Evolutionary conservation across 2,113 vertebrate genomes (phyloP), one percentile per base, ranked within the genome.

Genomic region (Hydrolagus affinis): DNA sequence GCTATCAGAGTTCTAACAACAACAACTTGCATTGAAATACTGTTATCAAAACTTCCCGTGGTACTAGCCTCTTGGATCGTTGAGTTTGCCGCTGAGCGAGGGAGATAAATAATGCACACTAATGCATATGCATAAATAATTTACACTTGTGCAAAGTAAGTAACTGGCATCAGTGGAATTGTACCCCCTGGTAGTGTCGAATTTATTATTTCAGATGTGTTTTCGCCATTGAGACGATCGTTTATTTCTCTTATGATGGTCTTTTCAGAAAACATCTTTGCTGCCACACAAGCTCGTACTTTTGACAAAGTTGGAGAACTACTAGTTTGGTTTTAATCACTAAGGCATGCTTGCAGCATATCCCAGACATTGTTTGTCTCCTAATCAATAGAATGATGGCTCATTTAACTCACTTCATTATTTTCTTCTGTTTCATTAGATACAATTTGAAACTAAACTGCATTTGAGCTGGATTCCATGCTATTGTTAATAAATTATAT

Each of bases 341-440:
- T 25, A 28, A n/a, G 25, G 2, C 3, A 32, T 4, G 64, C 23
- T 19, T 78, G 60, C 60, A 30, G 21, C 60, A 30, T 83, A 11
- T 30, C 66, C 3, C 30, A 15, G 25, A 32, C 32, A n/a, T 32
- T 66, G n/a, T 86, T 70, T 86, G 86, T 75, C 69, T 86, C 57
- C 86, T 77, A 86, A 85, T 85, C 86, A 70, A 70, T 78, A 70
- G 69, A 17, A 64, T 85, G 69, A 60, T 56, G 85, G 44, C 76
- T 86, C 44, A 59, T 87, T 88, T 87, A 72, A 87, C 87, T 83
- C 69, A 83, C 85, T 85, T 86, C 86, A 87, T 87, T 88, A 86
- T 56, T 56, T 80, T n/a, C 62, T 28, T n/a, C 72, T 12, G 30
- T 85, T 17, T 14, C 75, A 86, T 87, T 32, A 64, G 70, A 74